phyloP scores from a whole-genome alignment of 2,113 vertebrate species.

The Ophthalmolycus amberensis region DNA sequence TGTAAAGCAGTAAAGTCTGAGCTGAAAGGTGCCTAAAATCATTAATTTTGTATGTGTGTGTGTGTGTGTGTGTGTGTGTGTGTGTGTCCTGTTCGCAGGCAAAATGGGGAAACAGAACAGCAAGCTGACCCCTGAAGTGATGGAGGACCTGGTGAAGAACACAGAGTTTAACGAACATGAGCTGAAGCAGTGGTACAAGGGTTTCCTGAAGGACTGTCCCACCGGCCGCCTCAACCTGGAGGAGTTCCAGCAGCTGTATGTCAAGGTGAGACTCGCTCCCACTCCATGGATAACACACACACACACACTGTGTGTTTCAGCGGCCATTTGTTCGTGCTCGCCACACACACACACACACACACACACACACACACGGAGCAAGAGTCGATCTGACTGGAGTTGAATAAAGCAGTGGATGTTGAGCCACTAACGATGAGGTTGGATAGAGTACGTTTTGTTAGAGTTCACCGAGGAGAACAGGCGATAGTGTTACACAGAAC shows the following conservation, averaged over 20 bases:
- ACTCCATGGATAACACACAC: slow-evolving; percentile 18
- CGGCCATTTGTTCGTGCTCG: neutral
- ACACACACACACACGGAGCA: neutral
- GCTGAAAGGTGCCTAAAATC: slow-evolving; percentile 7
- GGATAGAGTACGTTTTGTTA: neutral
- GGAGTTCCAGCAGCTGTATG: slow-evolving; percentile 94
- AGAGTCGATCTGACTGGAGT: neutral
- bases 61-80: slow-evolving; percentile 7
- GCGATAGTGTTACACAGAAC: neutral
- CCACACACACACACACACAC: neutral
- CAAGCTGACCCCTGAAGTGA: slow-evolving; percentile 97
- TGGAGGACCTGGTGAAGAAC: slow-evolving; percentile 94
- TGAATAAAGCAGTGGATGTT: slow-evolving; percentile 10
- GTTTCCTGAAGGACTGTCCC: slow-evolving; percentile 84
- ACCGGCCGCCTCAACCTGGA: slow-evolving; percentile 82
- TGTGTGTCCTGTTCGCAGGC: slow-evolving; percentile 50
- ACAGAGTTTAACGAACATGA: slow-evolving; percentile 96
- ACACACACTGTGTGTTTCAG: neutral
- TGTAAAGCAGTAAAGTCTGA: neutral
- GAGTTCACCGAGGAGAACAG: neutral
- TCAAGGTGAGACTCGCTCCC: slow-evolving; percentile 87
- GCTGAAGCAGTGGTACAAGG: slow-evolving; percentile 97
- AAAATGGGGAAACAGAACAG: slow-evolving; percentile 91
- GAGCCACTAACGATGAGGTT: neutral
- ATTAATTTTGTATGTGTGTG: neutral